Evolutionary conservation across 2,888 invertebrate species (phyloP), one percentile per base, ranked within the genome.

Genomic region (Caenorhabditis becei): DNA sequence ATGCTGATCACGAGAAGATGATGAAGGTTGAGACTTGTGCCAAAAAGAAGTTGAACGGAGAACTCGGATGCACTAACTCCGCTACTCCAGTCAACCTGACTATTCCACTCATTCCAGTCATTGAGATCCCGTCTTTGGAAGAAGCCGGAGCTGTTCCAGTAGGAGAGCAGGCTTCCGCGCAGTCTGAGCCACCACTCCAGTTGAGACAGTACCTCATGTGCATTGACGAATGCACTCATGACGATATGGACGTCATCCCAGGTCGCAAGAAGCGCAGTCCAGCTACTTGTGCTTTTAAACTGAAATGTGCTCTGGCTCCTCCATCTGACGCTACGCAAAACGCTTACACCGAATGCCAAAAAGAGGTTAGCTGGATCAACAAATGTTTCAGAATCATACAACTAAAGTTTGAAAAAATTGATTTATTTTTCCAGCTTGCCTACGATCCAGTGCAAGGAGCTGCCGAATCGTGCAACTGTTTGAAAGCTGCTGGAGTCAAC

Each of bases 151-250:
- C 74, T n/a, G 67, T 67, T 32, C 72, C 72, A 58, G 71, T 62
- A 14, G 71, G 77, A 71, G 71, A 77, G 18, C 63, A 62, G 24
- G 67, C 69, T 26, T 47, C 67, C 4, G 61, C 61, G 56, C 67
- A 78, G 53, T 62, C 69, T 58, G 70, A 71, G 79, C 67, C 82
- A 72, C 88, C 88, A 54, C 81, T 83, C 20, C 85, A 88, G 44
- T 78, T 88, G n/a, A 72, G 85, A 26, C 88, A 89, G 59, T 90
- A 86, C 69, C 82, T 90, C 51, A 88, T 89, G 86, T 90, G 90
- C 66, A 90, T 90, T 26, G 90, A 90, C 56, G 85, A 89, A 54
- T 90, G 90, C 67, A 80, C 87, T 16, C 87, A 89, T 86, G 84
- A 84, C 54, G 85, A 89, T 49, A 83, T 85, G 83, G 85, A 85